phyloP scores from a whole-genome alignment of 2,113 vertebrate genomes.

The Tapirus terrestris region DNA sequence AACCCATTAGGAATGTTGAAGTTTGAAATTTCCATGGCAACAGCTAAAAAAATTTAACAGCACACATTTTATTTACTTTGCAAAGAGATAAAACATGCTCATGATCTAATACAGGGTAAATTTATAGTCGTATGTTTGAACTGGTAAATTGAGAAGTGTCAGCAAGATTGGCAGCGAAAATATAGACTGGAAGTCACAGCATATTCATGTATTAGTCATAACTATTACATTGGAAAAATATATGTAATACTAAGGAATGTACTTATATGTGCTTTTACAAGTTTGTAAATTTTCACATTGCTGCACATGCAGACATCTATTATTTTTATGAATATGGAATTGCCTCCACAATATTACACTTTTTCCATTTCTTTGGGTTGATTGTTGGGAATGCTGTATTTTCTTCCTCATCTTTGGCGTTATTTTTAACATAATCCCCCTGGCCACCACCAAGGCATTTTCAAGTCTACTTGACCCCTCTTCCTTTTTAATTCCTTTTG shows the following conservation, averaged over 20 bases:
- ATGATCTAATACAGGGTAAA: slow-evolving; percentile 71
- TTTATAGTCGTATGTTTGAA: slow-evolving; percentile 77
- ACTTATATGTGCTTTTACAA: not conserved
- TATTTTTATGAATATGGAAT: slow-evolving; percentile 30
- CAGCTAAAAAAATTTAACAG: slow-evolving; percentile 78
- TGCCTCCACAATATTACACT: not conserved
- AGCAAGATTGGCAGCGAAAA: slow-evolving; percentile 69
- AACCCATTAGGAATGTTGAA: slow-evolving; percentile 79
- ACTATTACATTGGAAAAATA: slow-evolving; percentile 28
- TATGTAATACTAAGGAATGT: not conserved
- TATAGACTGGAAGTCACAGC: slow-evolving; percentile 18
- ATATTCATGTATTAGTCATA: slow-evolving; percentile 1
- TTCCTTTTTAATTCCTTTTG: not conserved
- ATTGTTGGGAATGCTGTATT: not conserved
- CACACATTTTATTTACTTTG: slow-evolving; percentile 84
- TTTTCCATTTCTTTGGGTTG: not conserved
- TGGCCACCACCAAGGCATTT: not conserved
- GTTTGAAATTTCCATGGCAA: slow-evolving; percentile 82
- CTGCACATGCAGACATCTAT: not conserved
- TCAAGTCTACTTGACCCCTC: not conserved
- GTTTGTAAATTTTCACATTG: not conserved
- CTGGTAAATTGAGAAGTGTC: slow-evolving; percentile 70
- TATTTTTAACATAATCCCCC: not conserved
- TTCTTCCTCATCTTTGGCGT: not conserved
- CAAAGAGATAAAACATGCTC: slow-evolving; percentile 72